Conservation (phyloP, 2,888 invertebrate species). For the Rhagonycha lutea region DNA sequence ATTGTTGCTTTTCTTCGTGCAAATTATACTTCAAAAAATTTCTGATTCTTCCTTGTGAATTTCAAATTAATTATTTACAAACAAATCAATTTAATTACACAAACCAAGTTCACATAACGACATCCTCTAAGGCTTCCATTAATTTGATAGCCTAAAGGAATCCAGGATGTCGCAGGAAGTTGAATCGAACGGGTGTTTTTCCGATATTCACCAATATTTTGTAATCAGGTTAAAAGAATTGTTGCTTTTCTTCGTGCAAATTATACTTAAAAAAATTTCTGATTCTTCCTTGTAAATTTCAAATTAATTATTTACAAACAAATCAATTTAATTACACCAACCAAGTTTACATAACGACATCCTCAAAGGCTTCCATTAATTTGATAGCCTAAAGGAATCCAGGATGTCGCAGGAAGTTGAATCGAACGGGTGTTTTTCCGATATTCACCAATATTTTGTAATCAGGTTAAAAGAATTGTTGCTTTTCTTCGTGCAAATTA, state of each 20-base stretch:
- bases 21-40: too few species aligned
- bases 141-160: not conserved
- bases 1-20: too few species aligned
- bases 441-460: too few species aligned
- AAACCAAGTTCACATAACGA: not conserved
- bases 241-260: too few species aligned
- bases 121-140: not conserved
- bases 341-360: not conserved
- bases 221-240: too few species aligned
- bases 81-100: not conserved
- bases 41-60: too few species aligned
- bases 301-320: not conserved
- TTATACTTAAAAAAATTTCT: too few species aligned
- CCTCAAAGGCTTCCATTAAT: not conserved
- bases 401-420: not conserved
- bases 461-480: too few species aligned
- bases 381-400: not conserved
- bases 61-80: not conserved
- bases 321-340: not conserved
- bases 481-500: too few species aligned
- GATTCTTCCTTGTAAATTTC: too few species aligned
- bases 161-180: not conserved
- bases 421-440: not conserved
- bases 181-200: not conserved
- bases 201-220: too few species aligned